Conservation (phyloP, 2,797 vertebrate species). For the Adrianichthys oophorus region DNA sequence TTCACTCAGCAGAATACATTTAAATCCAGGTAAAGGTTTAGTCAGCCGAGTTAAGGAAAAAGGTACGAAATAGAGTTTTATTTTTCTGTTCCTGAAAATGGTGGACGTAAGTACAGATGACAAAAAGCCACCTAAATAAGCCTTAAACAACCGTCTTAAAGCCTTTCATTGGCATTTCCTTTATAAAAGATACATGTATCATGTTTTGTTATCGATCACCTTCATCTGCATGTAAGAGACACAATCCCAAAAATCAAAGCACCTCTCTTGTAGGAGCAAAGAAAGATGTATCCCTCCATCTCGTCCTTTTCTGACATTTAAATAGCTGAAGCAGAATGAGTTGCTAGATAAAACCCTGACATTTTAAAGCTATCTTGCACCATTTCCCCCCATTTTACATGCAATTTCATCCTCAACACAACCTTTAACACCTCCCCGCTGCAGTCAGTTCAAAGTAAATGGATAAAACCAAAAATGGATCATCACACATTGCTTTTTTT, state of each 20-base stretch:
- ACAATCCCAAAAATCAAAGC: neutral
- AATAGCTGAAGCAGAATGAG: neutral
- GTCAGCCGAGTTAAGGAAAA: conserved; percentile 65
- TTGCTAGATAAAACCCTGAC: conserved; percentile 4
- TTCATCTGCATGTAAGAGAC: neutral
- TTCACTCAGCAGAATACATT: conserved; percentile 69
- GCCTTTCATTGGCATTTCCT: conserved; percentile 2
- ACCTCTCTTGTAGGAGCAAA: neutral
- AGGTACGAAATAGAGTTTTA: neutral
- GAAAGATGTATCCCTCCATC: neutral
- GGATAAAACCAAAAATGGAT: conserved; percentile 30
- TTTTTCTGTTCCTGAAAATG: too few species aligned
- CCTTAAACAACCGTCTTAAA: conserved; percentile 9
- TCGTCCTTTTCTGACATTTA: neutral
- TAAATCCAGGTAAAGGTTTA: conserved; percentile 54
- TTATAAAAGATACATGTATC: conserved; percentile 1
- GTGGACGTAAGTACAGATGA: too few species aligned
- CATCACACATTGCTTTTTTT: conserved; percentile 3
- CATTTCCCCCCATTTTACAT: conserved; percentile 7
- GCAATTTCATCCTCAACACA: conserved; percentile 8
- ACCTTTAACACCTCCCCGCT: conserved; percentile 4
- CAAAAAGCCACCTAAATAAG: too few species aligned
- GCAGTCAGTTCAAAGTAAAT: conserved; percentile 21
- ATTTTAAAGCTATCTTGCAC: conserved; percentile 13
- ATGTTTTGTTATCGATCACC: conserved; percentile 1